Evolutionary conservation across 2,797 vertebrate genomes (phyloP).

Genomic region (Sebastes cheni): DNA sequence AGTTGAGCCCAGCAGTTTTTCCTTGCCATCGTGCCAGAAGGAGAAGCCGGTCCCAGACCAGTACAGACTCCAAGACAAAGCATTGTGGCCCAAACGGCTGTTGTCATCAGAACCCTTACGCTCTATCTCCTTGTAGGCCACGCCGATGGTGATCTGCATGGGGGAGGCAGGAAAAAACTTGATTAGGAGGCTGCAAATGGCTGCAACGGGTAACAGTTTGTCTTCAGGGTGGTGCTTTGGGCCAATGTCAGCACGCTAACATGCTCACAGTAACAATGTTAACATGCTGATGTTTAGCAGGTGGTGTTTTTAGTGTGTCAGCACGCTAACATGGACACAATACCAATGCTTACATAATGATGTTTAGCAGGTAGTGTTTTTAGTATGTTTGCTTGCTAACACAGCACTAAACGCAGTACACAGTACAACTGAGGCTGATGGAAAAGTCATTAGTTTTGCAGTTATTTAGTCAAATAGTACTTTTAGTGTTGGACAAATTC

Average conservation of each 20-base stretch:
- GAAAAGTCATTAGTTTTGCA: background rate
- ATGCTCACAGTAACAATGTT: background rate
- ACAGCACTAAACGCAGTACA: too few species aligned
- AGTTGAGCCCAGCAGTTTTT: slow-evolving; percentile 71
- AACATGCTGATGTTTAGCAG: background rate
- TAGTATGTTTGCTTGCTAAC: too few species aligned
- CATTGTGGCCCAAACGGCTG: slow-evolving; percentile 82
- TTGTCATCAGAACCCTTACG: slow-evolving; percentile 69
- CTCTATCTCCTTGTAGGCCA: slow-evolving; percentile 77
- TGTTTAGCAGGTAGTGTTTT: background rate
- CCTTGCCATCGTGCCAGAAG: slow-evolving; percentile 79
- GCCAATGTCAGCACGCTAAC: background rate
- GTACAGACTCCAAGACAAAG: slow-evolving; percentile 82
- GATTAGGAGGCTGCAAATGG: background rate
- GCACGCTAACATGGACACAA: background rate
- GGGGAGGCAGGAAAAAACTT: background rate
- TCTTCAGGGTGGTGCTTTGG: background rate
- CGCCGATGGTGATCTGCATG: slow-evolving; percentile 75
- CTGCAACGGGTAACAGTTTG: background rate
- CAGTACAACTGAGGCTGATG: too few species aligned
- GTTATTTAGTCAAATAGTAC: background rate
- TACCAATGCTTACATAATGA: background rate
- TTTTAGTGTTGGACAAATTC: background rate
- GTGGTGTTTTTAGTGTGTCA: background rate
- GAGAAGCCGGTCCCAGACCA: slow-evolving; percentile 84